phyloP scores from a whole-genome alignment of 2,113 vertebrate species.

The Plotosus lineatus region DNA sequence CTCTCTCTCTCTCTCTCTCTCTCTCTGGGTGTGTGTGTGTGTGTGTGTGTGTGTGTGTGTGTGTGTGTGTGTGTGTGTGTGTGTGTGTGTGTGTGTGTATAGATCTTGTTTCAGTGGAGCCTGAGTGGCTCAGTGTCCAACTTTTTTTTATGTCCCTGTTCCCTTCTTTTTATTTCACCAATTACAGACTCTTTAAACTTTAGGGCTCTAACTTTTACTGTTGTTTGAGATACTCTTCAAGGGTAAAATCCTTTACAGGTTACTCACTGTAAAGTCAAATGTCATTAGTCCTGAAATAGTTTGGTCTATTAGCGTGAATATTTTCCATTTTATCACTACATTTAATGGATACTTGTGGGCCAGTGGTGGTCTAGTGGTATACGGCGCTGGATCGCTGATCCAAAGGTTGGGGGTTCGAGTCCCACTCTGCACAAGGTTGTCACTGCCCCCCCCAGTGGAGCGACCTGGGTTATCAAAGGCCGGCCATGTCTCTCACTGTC shows the following conservation, averaged over 20 bases:
- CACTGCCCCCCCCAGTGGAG: too few relatives aligned
- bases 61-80: neutral
- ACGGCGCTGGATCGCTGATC: too few relatives aligned
- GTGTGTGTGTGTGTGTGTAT: constrained; percentile 24
- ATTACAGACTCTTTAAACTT: constrained; percentile 18
- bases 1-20: too few relatives aligned
- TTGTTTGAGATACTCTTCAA: neutral
- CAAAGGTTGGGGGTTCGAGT: too few relatives aligned
- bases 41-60: neutral
- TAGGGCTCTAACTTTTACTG: constrained; percentile 14
- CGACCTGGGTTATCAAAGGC: too few relatives aligned
- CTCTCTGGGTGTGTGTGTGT: neutral
- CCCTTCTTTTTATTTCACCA: constrained; percentile 25
- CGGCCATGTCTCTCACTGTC: too few relatives aligned
- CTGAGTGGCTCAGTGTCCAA: constrained; percentile 46
- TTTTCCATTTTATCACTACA: neutral
- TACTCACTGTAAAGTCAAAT: neutral
- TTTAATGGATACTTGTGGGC: too few relatives aligned
- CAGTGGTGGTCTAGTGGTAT: too few relatives aligned
- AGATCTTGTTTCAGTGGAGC: constrained; percentile 54
- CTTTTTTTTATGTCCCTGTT: constrained; percentile 23
- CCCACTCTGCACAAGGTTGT: too few relatives aligned
- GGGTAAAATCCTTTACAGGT: constrained; percentile 6
- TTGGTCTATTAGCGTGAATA: neutral
- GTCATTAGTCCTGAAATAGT: neutral